Percentiles rank a stretch among this genome's conserved stretches.
phyloP scores from a whole-genome alignment of 2,888 invertebrate genomes.

The Morinoia aosen region DNA sequence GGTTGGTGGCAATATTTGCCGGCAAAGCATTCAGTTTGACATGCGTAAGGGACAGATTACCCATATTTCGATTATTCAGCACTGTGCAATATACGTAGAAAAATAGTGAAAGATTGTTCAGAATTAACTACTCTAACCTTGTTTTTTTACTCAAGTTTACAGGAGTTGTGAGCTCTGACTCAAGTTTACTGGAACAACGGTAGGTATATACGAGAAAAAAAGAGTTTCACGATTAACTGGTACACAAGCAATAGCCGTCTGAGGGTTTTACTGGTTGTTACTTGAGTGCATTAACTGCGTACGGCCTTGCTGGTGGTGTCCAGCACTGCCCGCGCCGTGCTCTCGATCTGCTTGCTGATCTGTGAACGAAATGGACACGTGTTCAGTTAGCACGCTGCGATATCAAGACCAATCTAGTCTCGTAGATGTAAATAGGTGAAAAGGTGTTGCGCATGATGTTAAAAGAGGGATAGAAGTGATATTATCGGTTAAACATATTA shows the following conservation, averaged over 20 bases:
- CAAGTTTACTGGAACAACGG: too few species aligned
- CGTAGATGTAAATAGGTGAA: too few species aligned
- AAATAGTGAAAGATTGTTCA: too few species aligned
- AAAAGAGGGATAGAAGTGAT: neutral
- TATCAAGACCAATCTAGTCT: neutral
- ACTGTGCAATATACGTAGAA: too few species aligned
- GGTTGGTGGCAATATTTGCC: too few species aligned
- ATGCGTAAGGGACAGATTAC: neutral
- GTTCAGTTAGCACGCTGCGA: neutral
- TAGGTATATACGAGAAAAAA: too few species aligned
- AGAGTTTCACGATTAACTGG: too few species aligned
- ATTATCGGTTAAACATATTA: neutral
- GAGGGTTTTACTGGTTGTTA: neutral
- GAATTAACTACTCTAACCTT: too few species aligned
- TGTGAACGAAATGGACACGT: neutral
- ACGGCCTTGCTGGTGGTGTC: slow-evolving; percentile 16
- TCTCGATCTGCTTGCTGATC: slow-evolving; percentile 29
- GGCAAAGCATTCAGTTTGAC: neutral
- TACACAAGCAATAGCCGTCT: neutral
- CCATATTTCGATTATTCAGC: too few species aligned
- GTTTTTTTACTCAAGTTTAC: too few species aligned
- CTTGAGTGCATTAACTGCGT: neutral
- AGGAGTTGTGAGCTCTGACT: too few species aligned
- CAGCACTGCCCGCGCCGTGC: neutral
- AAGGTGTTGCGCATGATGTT: neutral